phyloP scores from a whole-genome alignment of 2,797 vertebrate genomes.

The Anisognathus igniventris region DNA sequence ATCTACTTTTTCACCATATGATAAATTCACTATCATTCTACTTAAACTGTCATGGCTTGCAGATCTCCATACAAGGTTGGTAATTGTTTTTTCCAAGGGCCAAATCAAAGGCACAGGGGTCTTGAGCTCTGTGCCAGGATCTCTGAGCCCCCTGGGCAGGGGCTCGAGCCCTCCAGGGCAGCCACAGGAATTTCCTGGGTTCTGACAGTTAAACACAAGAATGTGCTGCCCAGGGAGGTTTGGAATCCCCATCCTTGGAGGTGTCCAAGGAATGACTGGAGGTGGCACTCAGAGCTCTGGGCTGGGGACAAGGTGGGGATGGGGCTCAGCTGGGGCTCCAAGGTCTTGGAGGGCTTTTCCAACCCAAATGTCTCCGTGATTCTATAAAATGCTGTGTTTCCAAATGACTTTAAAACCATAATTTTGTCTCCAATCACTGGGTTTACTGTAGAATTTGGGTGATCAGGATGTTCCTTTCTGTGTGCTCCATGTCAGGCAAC shows the following conservation, averaged over 20 bases:
- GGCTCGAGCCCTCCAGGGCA: no score
- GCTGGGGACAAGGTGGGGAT: not conserved
- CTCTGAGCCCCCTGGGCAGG: no score
- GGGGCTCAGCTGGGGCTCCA: fast-evolving
- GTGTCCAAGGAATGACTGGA: not conserved
- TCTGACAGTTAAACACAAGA: not conserved
- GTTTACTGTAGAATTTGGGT: not conserved
- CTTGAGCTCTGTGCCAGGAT: no score
- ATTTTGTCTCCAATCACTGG: not conserved
- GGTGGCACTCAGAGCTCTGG: not conserved
- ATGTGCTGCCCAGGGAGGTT: not conserved
- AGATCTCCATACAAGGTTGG: no score
- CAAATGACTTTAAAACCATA: not conserved
- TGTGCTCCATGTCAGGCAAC: not conserved
- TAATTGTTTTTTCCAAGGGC: no score
- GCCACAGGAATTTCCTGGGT: no score
- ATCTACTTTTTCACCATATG: no score
- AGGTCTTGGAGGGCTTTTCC: not conserved
- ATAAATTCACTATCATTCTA: no score
- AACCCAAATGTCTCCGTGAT: fast-evolving
- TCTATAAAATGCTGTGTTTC: not conserved
- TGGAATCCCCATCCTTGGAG: not conserved
- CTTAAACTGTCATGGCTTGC: no score
- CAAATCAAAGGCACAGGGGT: no score
- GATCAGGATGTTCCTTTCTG: slow-evolving; percentile 5